Evolutionary conservation across 2,888 invertebrate genomes (phyloP).

Genomic region (Autographa gamma): DNA sequence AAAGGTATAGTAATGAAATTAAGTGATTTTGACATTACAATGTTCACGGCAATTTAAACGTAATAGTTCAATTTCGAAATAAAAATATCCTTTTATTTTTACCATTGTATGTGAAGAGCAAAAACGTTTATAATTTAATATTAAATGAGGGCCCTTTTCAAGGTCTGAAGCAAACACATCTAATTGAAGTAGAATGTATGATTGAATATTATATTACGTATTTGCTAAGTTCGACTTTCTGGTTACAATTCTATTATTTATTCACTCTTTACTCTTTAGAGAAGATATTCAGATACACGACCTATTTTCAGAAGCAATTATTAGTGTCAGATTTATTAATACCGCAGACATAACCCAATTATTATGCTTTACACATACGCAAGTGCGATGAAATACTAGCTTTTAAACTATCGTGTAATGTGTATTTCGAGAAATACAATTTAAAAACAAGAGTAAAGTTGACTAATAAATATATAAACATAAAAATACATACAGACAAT

Average conservation of each 20-base stretch:
- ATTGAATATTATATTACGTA: not conserved
- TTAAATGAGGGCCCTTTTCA: not conserved
- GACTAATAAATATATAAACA: no score
- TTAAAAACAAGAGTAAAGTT: no score
- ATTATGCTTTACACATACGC: no score
- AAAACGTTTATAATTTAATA: not conserved
- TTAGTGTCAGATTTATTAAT: no score
- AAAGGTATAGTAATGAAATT: not conserved
- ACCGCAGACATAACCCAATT: no score
- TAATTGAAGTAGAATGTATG: slow-evolving; percentile 9
- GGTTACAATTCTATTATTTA: not conserved
- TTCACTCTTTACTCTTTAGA: not conserved
- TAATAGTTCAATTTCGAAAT: no score
- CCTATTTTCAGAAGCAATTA: no score
- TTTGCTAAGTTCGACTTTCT: not conserved
- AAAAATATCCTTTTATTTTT: not conserved
- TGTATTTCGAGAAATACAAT: no score
- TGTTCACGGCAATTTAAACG: no score
- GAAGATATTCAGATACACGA: not conserved
- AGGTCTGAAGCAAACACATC: not conserved
- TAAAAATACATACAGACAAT: no score
- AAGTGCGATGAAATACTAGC: no score
- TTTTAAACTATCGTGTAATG: no score
- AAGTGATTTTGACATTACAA: not conserved
- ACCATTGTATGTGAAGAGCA: not conserved